These are phyloP conservation scores for Heteractis magnifica DNA, from an alignment of 92 coral and sea anemone genomes.

Conservation along the genomic window DNA sequence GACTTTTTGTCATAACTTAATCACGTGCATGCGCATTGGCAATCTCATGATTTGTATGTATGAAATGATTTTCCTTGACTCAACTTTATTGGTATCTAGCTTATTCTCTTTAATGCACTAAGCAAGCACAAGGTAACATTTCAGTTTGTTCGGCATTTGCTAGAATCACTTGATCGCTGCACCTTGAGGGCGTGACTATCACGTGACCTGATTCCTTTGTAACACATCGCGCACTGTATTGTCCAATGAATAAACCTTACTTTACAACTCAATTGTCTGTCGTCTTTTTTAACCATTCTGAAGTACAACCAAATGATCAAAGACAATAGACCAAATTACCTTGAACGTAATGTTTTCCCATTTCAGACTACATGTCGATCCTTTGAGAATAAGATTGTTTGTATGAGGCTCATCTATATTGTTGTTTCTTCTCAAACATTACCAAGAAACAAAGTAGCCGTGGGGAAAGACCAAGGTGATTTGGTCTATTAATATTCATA, in stretches of 20 bases:
- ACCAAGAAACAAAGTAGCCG: too few species aligned
- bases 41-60: background rate
- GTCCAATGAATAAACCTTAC: conserved; percentile 4
- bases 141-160: background rate
- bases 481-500: too few species aligned
- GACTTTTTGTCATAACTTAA: background rate
- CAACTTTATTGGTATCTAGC: background rate
- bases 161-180: background rate
- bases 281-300: too few species aligned
- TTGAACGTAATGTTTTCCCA: too few species aligned
- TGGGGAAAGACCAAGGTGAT: too few species aligned
- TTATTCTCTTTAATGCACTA: background rate
- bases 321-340: too few species aligned
- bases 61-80: background rate
- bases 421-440: too few species aligned
- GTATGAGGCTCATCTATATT: too few species aligned
- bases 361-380: too few species aligned
- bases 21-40: too few species aligned
- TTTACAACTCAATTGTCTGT: background rate
- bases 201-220: conserved; percentile 28
- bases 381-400: too few species aligned
- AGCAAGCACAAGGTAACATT: background rate
- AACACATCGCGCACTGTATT: conserved; percentile 24
- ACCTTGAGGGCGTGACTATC: background rate
- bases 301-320: too few species aligned